Evolutionary conservation across 2,888 invertebrate species (phyloP), one percentile per base, ranked within the genome.

Genomic region (Tipula confusa): DNA sequence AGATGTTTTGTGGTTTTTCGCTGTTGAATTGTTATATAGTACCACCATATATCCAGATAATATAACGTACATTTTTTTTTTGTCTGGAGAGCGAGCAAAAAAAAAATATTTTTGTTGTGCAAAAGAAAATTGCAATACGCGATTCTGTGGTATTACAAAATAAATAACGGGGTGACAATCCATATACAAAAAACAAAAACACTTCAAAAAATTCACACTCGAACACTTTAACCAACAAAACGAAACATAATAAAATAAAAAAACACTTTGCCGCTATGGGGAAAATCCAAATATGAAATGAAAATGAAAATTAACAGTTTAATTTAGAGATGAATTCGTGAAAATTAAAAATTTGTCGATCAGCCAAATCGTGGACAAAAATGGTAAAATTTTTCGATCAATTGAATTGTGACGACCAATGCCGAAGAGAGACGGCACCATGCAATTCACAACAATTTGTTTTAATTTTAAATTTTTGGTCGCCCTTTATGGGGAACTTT

Each of bases 321-420:
- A 64, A 64, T 64, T 64, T 64, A 64, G 64, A 64, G 24, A 64
- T 43, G 5, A 15, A 15, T 36, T 43, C 43, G 43, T 43, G 43
- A 64, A 43, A 2, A 13, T 28, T 28, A 79, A 79, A 79, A 80
- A 80, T 80, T 80, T 80, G 80, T 29, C 29, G 31, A 80, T 29
- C 15, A 80, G 80, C 80, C 80, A 80, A 80, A 4, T 29, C 29
- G n/a, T 4, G 6, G 29, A 29, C 80, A 15, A 80, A 80, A 80
- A 80, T 80, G 80, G 80, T 80, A 80, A 80, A 80, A 80, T 29
- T 80, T n/a, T 24, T 64, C 64, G 13, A 64, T 64, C 64, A 64
- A 64, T 64, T 24, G 64, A 24, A 64, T 64, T 64, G 64, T 24
- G 64, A 64, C 64, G 24, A 64, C 24, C 64, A 24, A 24, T n/a